Evolutionary conservation across 2,113 vertebrate species (phyloP).

Genomic region (Ptilonorhynchus violaceus): DNA sequence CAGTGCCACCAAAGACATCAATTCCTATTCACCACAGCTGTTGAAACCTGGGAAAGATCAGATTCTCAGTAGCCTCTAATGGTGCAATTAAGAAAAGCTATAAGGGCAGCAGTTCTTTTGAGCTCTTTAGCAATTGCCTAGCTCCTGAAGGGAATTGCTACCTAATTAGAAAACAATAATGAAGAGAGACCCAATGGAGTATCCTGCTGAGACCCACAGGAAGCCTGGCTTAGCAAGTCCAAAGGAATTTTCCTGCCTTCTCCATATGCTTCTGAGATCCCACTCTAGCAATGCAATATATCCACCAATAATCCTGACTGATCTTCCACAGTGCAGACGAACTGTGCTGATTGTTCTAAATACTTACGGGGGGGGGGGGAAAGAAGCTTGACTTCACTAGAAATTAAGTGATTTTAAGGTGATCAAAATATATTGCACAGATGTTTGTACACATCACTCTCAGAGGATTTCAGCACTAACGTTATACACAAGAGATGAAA

Average conservation of each 20-base stretch:
- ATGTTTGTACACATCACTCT: background rate
- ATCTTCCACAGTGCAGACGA: background rate
- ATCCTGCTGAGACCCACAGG: background rate
- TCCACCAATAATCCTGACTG: background rate
- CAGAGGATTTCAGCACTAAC: background rate
- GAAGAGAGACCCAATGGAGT: background rate
- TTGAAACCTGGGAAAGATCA: constrained; percentile 4
- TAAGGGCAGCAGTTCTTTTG: background rate
- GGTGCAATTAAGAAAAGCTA: background rate
- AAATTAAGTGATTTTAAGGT: background rate
- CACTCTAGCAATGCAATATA: background rate
- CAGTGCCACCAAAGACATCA: background rate
- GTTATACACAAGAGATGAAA: background rate
- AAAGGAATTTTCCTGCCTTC: background rate
- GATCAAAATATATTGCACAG: background rate
- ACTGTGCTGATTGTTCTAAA: background rate
- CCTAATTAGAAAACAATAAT: constrained; percentile 42
- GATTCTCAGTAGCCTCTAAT: background rate
- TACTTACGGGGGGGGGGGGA: background rate
- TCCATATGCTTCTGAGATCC: background rate
- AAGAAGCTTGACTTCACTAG: background rate
- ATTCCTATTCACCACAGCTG: background rate
- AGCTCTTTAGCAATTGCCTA: background rate
- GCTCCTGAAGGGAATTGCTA: background rate
- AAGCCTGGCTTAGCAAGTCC: background rate